These are phyloP conservation scores for Eubasilissa splendida DNA, from an alignment of 2,888 invertebrate genomes.

Conservation along the genomic window DNA sequence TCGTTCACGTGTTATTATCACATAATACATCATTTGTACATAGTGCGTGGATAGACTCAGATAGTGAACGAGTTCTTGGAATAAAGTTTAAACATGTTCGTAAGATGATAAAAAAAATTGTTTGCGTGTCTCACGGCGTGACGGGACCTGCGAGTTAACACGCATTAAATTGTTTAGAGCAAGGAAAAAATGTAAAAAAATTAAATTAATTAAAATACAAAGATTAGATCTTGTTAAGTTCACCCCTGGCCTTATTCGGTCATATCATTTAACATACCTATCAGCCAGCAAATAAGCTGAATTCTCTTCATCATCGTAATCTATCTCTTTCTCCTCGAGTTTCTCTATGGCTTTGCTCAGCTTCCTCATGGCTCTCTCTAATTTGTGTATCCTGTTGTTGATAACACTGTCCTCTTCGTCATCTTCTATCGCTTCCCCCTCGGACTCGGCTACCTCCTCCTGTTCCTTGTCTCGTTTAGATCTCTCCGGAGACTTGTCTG, in stretches of 20 bases:
- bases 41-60: too few species aligned
- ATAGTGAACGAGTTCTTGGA: too few species aligned
- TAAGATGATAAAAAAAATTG: too few species aligned
- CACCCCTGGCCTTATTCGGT: neutral
- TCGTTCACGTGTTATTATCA: too few species aligned
- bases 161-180: too few species aligned
- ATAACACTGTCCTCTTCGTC: constrained; percentile 66
- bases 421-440: constrained; percentile 18
- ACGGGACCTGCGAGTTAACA: too few species aligned
- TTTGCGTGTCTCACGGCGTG: too few species aligned
- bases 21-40: too few species aligned
- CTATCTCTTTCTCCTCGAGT: constrained; percentile 79
- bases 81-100: too few species aligned
- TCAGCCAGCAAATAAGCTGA: constrained; percentile 82
- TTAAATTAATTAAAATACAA: too few species aligned
- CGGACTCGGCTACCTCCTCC: constrained; percentile 23
- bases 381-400: constrained; percentile 68
- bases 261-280: constrained; percentile 64
- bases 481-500: constrained; percentile 1
- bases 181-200: too few species aligned
- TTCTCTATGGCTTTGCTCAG: constrained; percentile 78
- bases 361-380: constrained; percentile 76
- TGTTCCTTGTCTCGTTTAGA: constrained; percentile 6
- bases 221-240: too few species aligned
- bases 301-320: constrained; percentile 82